Evolutionary conservation across 2,113 vertebrate genomes (phyloP), one percentile per base, ranked within the genome.

Genomic region (Pavo muticus): DNA sequence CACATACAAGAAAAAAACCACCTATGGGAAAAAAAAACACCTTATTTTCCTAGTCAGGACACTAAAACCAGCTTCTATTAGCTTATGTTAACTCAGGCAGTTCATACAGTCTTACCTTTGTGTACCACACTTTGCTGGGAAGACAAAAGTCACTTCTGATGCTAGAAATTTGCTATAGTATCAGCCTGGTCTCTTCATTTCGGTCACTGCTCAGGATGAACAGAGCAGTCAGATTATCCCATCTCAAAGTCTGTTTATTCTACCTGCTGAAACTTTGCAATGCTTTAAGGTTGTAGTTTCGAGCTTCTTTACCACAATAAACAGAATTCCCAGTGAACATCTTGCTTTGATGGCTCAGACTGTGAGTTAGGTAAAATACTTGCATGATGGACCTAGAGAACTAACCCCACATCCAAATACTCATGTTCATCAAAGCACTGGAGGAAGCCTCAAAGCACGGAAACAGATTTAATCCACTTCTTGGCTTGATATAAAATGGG

Each of bases 361-460:
- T 59, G 20, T 37, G 56, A 74, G 40, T 48, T 37, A 69, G 56
- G 39, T 54, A 73, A 63, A 56, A 42, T 37, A 65, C 14, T 59
- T 59, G 30, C 18, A 52, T 6, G 17, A 47, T n/a, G 20, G 47
- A 63, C 20, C 48, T 25, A 64, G 11, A 45, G 45, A 72, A 56
- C 25, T 21, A 37, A 37, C 27, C 10, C 29, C 17, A 73, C 3
- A 4, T 44, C 44, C 35, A 42, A 54, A 29, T 57, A 9, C 37
- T 69, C 47, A 4, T 1, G 1, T 37, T 57, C 75, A 74, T 11
- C 2, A 1, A 74, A 84, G 56, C 69, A 39, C 61, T 1, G 0
- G 30, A 44, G 54, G 54, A 56, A 69, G 27, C 32, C 8, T 57
- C 40, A 25, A 79, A 79, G 63, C 16, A 64, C 3, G 15, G 24